A percentile compares a stretch with the other conserved stretches of the same genome.
Evolutionary conservation across 2,113 vertebrate species (phyloP).

Genomic region (Syngnathus scovelli): DNA sequence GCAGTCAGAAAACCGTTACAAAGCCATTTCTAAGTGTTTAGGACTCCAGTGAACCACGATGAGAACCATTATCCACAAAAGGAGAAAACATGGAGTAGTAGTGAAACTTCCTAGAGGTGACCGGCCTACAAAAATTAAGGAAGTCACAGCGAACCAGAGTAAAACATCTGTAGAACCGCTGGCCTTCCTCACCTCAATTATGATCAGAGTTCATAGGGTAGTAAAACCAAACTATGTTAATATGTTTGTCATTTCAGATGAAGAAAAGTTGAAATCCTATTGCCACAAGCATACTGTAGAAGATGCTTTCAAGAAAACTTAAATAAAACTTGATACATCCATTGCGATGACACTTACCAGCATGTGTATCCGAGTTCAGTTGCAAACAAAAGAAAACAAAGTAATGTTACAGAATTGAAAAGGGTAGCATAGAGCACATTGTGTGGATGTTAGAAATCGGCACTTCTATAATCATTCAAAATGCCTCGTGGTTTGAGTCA

Average conservation of each 20-base stretch:
- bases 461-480: background rate
- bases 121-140: too few species aligned
- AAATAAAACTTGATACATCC: background rate
- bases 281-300: background rate
- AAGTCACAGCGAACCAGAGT: too few species aligned
- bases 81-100: too few species aligned
- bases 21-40: too few species aligned
- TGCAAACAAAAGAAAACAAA: slow-evolving; percentile 73
- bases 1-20: too few species aligned
- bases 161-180: too few species aligned
- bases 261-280: background rate
- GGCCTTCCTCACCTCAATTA: too few species aligned
- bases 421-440: background rate
- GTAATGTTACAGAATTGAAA: slow-evolving; percentile 26
- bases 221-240: too few species aligned
- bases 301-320: background rate
- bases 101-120: too few species aligned
- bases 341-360: slow-evolving; percentile 78
- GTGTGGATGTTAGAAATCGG: background rate
- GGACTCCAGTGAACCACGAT: too few species aligned
- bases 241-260: background rate
- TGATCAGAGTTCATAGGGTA: too few species aligned
- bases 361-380: slow-evolving; percentile 68
- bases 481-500: background rate
- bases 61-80: too few species aligned